Evolutionary conservation across 2,113 vertebrate genomes (phyloP), one percentile per base, ranked within the genome.

Genomic region (Penelope pileata): DNA sequence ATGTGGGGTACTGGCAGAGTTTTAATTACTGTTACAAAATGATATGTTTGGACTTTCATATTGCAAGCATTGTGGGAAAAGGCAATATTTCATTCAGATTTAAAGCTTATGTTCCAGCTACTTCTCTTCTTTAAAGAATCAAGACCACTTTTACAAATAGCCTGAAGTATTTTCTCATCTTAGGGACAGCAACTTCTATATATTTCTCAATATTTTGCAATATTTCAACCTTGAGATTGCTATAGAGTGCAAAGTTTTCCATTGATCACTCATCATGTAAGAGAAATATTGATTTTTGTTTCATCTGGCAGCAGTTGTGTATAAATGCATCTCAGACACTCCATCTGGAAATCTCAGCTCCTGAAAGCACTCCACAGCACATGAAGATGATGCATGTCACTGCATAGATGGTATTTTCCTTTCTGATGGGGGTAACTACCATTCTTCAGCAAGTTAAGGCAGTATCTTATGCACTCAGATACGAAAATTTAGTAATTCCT

Each of bases 391-490:
- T 92, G 43, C 48, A 12, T 48, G 54, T 75, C 63, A 59, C 51
- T 93, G 51, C 53, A 42, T 53, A 84, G 76, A 77, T 91, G 66
- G 60, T 82, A 38, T 36, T 82, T 68, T 43, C 26, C 43, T 92
- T 94, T 72, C 80, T 95, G 45, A 13, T 84, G 88, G 32, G 80
- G 60, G 40, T 84, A 90, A 88, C 72, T 30, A 43, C 13, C 34
- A 56, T 91, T 84, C 60, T 91, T 87, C 70, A 95, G 68, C 90
- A 88, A 92, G 68, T 92, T 73, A 95, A 95, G 91, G 50, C 62
- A 92, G 56, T 45, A 86, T 42, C 78, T 92, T 93, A 70, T 42
- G 63, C 67, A 80, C 67, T 95, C 90, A 77, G 73, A 80, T 88
- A 67, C 42, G 83, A 95, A 95, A 90, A 95, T 80, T 45, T 63